Conservation (phyloP, 2,113 vertebrate species). For the Trematocara nigrifrons region DNA sequence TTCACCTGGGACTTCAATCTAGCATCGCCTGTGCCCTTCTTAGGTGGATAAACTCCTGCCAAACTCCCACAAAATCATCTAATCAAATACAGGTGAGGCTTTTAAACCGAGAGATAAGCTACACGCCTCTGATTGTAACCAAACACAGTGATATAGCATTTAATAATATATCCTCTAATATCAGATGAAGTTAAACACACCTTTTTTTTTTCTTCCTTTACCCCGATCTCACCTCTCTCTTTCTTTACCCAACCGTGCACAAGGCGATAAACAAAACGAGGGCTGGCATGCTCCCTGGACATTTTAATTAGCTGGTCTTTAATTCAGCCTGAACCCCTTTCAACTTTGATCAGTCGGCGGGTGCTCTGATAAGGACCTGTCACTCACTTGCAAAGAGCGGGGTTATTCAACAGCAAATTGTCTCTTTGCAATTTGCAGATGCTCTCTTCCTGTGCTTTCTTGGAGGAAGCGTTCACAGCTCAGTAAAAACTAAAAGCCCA, state of each 20-base stretch:
- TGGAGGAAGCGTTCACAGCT: slow-evolving; percentile 27
- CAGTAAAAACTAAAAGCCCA: slow-evolving; percentile 48
- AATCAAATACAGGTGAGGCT: not conserved
- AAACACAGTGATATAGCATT: not conserved
- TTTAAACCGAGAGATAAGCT: not conserved
- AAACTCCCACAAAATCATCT: not conserved
- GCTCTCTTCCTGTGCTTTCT: slow-evolving; percentile 29
- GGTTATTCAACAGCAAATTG: slow-evolving; percentile 45
- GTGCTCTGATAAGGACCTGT: slow-evolving; percentile 67
- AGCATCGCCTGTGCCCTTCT: not conserved
- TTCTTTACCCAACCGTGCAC: slow-evolving; percentile 10
- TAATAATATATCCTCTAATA: not conserved
- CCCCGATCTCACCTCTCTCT: slow-evolving; percentile 15
- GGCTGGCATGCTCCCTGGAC: slow-evolving; percentile 58
- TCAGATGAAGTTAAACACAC: slow-evolving; percentile 23
- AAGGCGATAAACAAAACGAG: slow-evolving; percentile 51
- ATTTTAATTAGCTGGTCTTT: slow-evolving; percentile 77
- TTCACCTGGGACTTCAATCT: not conserved
- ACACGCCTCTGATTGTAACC: not conserved
- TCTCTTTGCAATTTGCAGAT: slow-evolving; percentile 23
- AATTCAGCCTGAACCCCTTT: slow-evolving; percentile 73
- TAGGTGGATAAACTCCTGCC: not conserved
- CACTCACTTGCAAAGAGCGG: slow-evolving; percentile 52
- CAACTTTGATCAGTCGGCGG: slow-evolving; percentile 66
- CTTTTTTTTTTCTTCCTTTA: not conserved